Base-by-base conservation (phyloP, 2,113 vertebrate species). In the Lota lota region DNA sequence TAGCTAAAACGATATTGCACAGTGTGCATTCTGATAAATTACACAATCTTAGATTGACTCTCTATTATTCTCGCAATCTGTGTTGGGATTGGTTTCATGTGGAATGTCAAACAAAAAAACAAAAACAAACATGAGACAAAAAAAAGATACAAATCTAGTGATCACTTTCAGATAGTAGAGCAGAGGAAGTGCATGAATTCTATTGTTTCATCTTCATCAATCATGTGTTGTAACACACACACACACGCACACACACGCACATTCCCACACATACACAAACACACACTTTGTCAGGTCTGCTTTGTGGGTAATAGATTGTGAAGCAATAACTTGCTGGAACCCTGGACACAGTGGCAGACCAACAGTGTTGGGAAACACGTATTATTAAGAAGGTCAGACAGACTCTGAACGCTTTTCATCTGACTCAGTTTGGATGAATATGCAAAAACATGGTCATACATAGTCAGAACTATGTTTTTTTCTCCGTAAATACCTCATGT, bases 311-410 rank as follows among this genome's bases (percentile, higher is more conserved):
- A 79, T 58, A 54, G 56, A 47, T 50, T 66, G 67, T 83, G 86
- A 69, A 79, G 79, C 76, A 83, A 82, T 78, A 73, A 67, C 22
- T 5, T 75, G 6, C 21, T 79, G 73, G 68, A 70, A 64, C 56
- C 22, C 28, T 60, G 51, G 28, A 57, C 1, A 59, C 1, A 18
- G 8, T 54, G 22, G 54, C 67, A 61, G 50, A 20, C 65, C 71
- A 78, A 75, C 50, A 60, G 61, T 60, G 51, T 81, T 81, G 40
- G 63, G 82, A 88, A 87, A 88, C 66, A 8, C 21, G 19, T 79
- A 80, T 79, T 19, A 58, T 80, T 10, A 67, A 19, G 53, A 21
- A 68, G 66, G 79, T 76, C 70, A 65, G 2, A 1, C 50, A 71
- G 60, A 53, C 16, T 11, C 7, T 1, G 75, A 71, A 63, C 71